Evolutionary conservation across 2,888 invertebrate species (phyloP).

Genomic region (Cyclophora punctaria): DNA sequence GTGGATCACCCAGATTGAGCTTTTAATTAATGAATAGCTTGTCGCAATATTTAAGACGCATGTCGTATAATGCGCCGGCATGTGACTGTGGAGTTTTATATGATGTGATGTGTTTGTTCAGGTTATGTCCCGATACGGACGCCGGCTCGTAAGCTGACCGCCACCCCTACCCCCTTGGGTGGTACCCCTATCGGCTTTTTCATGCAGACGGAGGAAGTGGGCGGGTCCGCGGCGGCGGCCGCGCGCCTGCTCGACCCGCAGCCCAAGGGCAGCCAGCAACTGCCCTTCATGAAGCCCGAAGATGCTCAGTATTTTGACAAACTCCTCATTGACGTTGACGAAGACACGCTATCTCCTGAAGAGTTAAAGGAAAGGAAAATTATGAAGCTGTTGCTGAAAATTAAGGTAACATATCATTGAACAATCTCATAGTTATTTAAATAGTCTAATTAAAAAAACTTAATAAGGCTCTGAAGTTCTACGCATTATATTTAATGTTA

Average conservation of each 20-base stretch:
- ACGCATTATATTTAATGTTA: not conserved
- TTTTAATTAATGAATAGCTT: conserved; percentile 35
- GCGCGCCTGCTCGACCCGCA: conserved; percentile 93
- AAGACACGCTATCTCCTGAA: conserved; percentile 94
- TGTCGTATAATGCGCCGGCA: conserved; percentile 17
- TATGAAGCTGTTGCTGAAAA: conserved; percentile 98
- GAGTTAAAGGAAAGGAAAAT: conserved; percentile 99
- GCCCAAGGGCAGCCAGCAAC: conserved; percentile 91
- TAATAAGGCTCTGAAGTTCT: not conserved
- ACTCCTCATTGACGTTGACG: conserved; percentile 97
- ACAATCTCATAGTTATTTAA: too few relatives aligned
- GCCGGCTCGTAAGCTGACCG: conserved; percentile 96
- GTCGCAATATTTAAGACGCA: conserved; percentile 21
- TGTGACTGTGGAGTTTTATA: conserved; percentile 28
- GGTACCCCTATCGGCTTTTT: conserved; percentile 95
- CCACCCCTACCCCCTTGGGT: conserved; percentile 97
- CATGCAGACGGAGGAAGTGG: conserved; percentile 93
- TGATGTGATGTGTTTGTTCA: conserved; percentile 57
- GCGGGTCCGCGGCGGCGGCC: conserved; percentile 86
- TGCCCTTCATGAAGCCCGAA: conserved; percentile 99
- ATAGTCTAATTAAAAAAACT: too few relatives aligned
- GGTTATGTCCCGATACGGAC: conserved; percentile 97
- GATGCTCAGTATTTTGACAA: conserved; percentile 99
- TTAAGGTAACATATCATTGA: conserved; percentile 77
- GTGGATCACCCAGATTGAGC: conserved; percentile 50